A percentile compares a stretch with the other conserved stretches of the same genome.
Evolutionary conservation across 92 coral and sea anemone genomes (phyloP).

Genomic region (Metridium senile): DNA sequence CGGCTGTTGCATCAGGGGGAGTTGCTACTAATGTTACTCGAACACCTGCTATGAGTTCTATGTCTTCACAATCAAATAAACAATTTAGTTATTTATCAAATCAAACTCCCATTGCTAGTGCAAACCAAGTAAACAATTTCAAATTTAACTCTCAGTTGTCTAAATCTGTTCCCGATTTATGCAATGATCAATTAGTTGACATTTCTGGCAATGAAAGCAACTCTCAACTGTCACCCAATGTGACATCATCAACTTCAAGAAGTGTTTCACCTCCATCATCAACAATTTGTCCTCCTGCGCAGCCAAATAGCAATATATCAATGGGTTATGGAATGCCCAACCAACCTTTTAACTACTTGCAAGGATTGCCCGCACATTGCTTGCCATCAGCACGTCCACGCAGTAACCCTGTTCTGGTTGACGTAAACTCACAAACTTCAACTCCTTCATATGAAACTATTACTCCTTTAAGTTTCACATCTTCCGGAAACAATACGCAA

Average conservation of each 20-base stretch:
- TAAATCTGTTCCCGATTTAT: constrained; percentile 59
- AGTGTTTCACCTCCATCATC: constrained; percentile 18
- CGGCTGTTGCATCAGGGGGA: constrained; percentile 10
- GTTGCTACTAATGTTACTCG: constrained; percentile 15
- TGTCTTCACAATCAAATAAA: constrained; percentile 1
- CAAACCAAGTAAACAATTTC: constrained; percentile 8
- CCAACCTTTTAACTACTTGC: constrained; percentile 27
- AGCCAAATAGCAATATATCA: not conserved
- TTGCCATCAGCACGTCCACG: not conserved
- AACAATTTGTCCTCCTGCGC: not conserved
- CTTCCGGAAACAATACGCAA: not conserved
- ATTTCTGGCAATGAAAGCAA: constrained; percentile 34
- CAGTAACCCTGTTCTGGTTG: constrained; percentile 24
- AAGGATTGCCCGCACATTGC: constrained; percentile 5
- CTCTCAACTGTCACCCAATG: not conserved
- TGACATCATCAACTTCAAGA: not conserved
- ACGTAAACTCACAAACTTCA: constrained; percentile 6
- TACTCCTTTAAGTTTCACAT: constrained; percentile 13
- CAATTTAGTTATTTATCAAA: constrained; percentile 28
- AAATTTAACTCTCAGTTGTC: constrained; percentile 40
- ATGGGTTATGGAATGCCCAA: constrained; percentile 36
- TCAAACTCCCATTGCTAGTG: constrained; percentile 20
- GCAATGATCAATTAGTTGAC: constrained; percentile 62
- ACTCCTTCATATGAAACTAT: not conserved
- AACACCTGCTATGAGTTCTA: constrained; percentile 12